Evolutionary conservation across 2,113 vertebrate genomes (phyloP).

Genomic region (Pantherophis guttatus): DNA sequence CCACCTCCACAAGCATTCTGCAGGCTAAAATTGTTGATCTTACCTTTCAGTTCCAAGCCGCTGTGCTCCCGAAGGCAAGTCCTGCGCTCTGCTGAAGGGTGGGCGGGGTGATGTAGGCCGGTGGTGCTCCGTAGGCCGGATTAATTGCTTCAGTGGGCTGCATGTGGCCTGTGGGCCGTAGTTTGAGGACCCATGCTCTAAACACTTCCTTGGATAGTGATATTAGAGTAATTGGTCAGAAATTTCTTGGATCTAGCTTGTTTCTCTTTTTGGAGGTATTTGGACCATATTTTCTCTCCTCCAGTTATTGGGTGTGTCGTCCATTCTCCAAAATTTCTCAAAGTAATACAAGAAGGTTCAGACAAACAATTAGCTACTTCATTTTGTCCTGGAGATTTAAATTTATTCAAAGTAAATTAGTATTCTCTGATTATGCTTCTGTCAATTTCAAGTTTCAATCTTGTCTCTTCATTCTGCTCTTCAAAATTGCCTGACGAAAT

Average conservation of each 20-base stretch:
- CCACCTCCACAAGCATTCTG: no score
- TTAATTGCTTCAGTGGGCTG: no score
- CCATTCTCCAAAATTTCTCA: neutral
- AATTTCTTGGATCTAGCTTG: neutral
- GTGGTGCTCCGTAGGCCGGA: no score
- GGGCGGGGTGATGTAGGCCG: no score
- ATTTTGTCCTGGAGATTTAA: neutral
- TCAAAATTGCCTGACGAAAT: neutral
- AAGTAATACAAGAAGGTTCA: neutral
- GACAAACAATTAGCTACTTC: neutral
- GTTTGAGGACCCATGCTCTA: neutral
- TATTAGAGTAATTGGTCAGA: neutral
- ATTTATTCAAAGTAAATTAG: neutral
- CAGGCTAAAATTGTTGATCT: no score
- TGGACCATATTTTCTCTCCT: neutral
- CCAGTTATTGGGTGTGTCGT: neutral
- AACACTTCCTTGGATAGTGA: neutral
- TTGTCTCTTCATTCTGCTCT: neutral
- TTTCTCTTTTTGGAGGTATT: neutral
- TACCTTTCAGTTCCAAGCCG: no score
- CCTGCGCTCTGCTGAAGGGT: no score
- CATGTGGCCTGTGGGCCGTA: no score
- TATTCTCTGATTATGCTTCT: neutral
- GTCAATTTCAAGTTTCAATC: neutral
- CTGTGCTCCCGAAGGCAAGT: no score